These are phyloP conservation scores for Ptychodera flava DNA, from an alignment of 35 echinoderm and acorn worm species.

Conservation along the genomic window DNA sequence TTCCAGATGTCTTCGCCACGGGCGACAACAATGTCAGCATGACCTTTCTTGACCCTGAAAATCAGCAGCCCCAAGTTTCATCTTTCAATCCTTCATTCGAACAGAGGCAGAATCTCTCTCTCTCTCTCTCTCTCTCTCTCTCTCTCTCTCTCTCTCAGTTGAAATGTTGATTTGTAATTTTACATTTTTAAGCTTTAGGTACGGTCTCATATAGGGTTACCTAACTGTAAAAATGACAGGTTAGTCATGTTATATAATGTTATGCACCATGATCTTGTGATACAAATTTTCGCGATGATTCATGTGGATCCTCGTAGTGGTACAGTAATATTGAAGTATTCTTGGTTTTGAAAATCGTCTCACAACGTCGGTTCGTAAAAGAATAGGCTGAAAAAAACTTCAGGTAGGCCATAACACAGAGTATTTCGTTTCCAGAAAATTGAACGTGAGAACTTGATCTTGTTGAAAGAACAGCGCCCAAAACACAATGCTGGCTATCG, in stretches of 20 bases:
- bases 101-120: background rate
- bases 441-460: background rate
- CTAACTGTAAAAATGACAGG: no score
- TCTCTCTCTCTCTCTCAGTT: background rate
- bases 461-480: background rate
- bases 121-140: background rate
- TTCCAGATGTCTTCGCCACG: conserved; percentile 54
- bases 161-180: background rate
- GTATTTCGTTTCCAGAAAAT: background rate
- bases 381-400: background rate
- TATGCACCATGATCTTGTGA: no score
- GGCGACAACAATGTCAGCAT: conserved; percentile 62
- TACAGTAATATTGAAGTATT: no score
- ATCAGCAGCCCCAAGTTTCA: background rate
- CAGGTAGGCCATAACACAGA: background rate
- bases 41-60: conserved; percentile 70
- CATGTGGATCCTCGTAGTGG: no score
- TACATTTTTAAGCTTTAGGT: background rate
- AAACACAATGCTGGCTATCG: background rate
- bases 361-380: background rate
- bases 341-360: background rate
- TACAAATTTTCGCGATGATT: no score
- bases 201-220: no score
- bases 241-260: no score
- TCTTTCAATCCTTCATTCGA: background rate